These are phyloP conservation scores for Catocala sponsa DNA, from an alignment of 2,888 invertebrate genomes.

Conservation along the genomic window DNA sequence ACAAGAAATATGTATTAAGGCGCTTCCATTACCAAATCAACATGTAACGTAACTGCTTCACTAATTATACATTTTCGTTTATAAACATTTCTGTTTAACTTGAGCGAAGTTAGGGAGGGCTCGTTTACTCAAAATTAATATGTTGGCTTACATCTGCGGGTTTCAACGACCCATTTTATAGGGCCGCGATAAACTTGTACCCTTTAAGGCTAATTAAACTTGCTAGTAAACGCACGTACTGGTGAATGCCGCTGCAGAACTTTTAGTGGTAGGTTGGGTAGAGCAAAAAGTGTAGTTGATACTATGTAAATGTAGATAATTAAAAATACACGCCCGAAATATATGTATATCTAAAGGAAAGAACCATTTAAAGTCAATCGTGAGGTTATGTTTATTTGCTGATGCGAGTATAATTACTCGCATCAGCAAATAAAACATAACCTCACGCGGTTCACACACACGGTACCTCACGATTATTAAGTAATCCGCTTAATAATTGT, in stretches of 20 bases:
- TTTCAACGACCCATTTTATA: constrained; percentile 28
- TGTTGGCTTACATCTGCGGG: constrained; percentile 47
- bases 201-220: constrained; percentile 35
- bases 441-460: no score
- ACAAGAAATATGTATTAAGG: neutral
- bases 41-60: neutral
- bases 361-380: no score
- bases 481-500: no score
- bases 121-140: constrained; percentile 61
- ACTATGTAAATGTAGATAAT: no score
- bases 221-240: constrained; percentile 14
- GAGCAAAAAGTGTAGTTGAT: no score
- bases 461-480: no score
- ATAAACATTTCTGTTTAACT: constrained; percentile 42
- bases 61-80: constrained; percentile 14
- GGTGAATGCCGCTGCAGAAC: constrained; percentile 18
- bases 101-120: constrained; percentile 27
- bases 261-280: neutral
- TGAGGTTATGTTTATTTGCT: no score
- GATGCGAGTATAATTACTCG: no score
- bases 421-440: no score
- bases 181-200: constrained; percentile 34
- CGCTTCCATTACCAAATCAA: neutral
- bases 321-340: no score
- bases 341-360: no score